Base-by-base conservation (phyloP, 2,888 invertebrate species). In the Caenorhabditis zanzibari region DNA sequence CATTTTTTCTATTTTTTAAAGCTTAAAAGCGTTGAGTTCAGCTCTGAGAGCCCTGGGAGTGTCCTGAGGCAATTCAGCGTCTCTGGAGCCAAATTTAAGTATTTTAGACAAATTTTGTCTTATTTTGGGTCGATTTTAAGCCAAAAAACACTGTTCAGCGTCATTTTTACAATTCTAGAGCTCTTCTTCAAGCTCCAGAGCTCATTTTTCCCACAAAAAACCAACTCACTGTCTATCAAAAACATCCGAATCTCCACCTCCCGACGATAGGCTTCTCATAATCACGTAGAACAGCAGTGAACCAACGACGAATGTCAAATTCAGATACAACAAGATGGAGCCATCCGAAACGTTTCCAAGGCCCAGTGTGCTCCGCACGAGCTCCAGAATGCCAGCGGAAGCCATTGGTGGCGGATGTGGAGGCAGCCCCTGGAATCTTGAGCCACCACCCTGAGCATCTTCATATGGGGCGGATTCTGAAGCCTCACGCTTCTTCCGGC, bases 181-280 rank as follows among this genome's bases (percentile, higher is more conserved):
- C n/a, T n/a, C n/a, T n/a, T n/a, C n/a, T n/a, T n/a, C n/a, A n/a
- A n/a, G n/a, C n/a, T n/a, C n/a, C n/a, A 24, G 24, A 54, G 3
- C 24, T 24, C 19, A 19, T 52, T 38, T 44, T 44, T 12, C 10
- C 14, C 19, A 12, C 1, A 19, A 54, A n/a, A 54, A 54, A 22
- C 22, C 10, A 41, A 63, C 84, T 47, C 59, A 87, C 88, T 81
- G 63, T 63, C 82, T 79, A 56, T 88, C 86, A n/a, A 82, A 80
- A 12, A 79, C 52, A 26, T 69, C 77, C 3, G 84, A 72, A 0
- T 82, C 72, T 7, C 86, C 88, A 1, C 81, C 80, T 22, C 73
- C 72, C 6, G 86, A 86, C 0, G 85, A 82, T 1, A 84, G 22
- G 6, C 72, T 26, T 41, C 85, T 72, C 14, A 74, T 63, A 26